These are phyloP conservation scores for Anomalospiza imberbis DNA, from an alignment of 2,797 vertebrate genomes.

Conservation along the genomic window DNA sequence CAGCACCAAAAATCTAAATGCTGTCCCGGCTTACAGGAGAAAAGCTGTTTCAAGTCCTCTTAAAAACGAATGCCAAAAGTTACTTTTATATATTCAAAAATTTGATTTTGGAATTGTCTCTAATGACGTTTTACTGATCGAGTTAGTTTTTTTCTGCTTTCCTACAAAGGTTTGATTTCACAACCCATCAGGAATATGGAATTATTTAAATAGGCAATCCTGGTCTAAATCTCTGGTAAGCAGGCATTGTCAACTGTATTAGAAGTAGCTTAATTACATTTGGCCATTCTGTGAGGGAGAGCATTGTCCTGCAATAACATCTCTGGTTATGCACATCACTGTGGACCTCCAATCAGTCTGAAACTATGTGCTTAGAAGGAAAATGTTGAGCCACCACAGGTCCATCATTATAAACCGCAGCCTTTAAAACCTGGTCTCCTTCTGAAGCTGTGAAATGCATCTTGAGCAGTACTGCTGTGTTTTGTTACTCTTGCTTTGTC, in stretches of 20 bases:
- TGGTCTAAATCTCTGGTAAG: slow-evolving; percentile 1
- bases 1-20: background rate
- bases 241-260: background rate
- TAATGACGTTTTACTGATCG: background rate
- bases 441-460: background rate
- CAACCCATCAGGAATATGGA: background rate
- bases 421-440: background rate
- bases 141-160: background rate
- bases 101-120: background rate
- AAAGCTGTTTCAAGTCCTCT: background rate
- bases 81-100: background rate
- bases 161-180: background rate
- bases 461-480: background rate
- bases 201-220: slow-evolving; percentile 4
- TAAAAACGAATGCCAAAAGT: background rate
- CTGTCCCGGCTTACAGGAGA: background rate
- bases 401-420: background rate
- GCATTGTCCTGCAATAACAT: background rate
- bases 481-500: background rate
- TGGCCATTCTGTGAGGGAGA: background rate
- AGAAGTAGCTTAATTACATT: slow-evolving; percentile 8
- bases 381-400: background rate
- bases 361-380: background rate
- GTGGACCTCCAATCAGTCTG: background rate
- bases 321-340: background rate